Evolutionary conservation across 2,888 invertebrate species (phyloP).

Genomic region (Scrobipalpa atriplicella): DNA sequence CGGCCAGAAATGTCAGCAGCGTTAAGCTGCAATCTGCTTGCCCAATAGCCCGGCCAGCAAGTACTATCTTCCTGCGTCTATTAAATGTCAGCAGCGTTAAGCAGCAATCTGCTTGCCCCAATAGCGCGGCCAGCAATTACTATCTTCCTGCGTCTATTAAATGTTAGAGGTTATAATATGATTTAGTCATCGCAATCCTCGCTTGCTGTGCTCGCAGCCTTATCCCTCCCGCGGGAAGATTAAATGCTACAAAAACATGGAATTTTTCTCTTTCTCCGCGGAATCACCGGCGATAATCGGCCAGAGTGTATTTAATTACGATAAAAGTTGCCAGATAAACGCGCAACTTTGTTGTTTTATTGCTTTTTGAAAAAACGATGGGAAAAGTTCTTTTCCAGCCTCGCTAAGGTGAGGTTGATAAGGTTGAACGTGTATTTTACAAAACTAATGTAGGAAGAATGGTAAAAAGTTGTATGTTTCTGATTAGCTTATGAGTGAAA

Average conservation of each 20-base stretch:
- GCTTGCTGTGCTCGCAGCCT: background rate
- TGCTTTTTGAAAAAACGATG: conserved; percentile 20
- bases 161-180: no score
- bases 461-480: background rate
- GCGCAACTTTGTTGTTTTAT: conserved; percentile 20
- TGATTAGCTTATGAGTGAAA: no score
- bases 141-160: no score
- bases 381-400: background rate
- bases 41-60: no score
- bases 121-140: no score
- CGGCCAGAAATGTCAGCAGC: no score
- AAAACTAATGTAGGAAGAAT: background rate
- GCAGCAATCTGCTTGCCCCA: no score
- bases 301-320: conserved; percentile 26
- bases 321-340: conserved; percentile 26
- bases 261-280: conserved; percentile 39
- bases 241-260: conserved; percentile 56
- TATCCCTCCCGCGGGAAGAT: conserved; percentile 46
- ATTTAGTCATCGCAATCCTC: background rate
- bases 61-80: no score
- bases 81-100: no score
- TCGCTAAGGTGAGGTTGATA: background rate
- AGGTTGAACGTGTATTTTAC: background rate
- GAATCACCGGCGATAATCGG: conserved; percentile 25
- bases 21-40: no score